phyloP scores from a whole-genome alignment of 2,797 vertebrate genomes.

The Passerculus sandwichensis region DNA sequence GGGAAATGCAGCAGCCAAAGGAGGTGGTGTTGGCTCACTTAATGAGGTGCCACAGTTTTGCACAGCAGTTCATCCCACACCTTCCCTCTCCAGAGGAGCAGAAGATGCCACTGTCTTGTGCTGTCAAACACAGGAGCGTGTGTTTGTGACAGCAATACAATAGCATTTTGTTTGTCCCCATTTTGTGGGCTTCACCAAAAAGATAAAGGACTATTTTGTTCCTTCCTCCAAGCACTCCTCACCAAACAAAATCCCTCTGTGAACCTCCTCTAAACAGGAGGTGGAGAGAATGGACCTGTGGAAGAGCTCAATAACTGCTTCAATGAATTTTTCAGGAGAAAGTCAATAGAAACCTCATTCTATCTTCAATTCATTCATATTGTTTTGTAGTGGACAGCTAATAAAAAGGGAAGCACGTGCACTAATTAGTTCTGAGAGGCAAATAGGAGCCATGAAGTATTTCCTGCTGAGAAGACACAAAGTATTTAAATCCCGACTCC shows the following conservation, averaged over 20 bases:
- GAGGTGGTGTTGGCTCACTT: neutral
- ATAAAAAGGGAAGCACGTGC: slow-evolving; percentile 42
- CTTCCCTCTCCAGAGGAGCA: neutral
- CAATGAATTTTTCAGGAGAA: neutral
- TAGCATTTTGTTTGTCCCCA: neutral
- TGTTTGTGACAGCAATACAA: slow-evolving; percentile 37
- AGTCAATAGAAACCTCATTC: neutral
- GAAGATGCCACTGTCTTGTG: neutral
- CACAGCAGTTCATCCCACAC: neutral
- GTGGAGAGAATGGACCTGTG: neutral
- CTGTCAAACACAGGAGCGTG: neutral
- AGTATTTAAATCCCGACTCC: slow-evolving; percentile 74
- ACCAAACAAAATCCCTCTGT: neutral
- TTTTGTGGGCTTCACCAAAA: neutral
- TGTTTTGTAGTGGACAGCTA: neutral
- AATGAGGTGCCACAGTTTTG: neutral
- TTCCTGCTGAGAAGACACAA: slow-evolving; percentile 61
- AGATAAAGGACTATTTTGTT: neutral
- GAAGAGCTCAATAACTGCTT: neutral
- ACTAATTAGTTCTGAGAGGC: slow-evolving; percentile 74
- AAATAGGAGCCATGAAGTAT: slow-evolving; percentile 71
- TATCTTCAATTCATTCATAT: neutral
- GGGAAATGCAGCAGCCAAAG: neutral
- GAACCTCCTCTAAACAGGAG: neutral
- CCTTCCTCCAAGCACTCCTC: neutral